A percentile compares a stretch with the other conserved stretches of the same genome.
phyloP scores from a whole-genome alignment of 2,888 invertebrate genomes.

The Anthophora plumipes region DNA sequence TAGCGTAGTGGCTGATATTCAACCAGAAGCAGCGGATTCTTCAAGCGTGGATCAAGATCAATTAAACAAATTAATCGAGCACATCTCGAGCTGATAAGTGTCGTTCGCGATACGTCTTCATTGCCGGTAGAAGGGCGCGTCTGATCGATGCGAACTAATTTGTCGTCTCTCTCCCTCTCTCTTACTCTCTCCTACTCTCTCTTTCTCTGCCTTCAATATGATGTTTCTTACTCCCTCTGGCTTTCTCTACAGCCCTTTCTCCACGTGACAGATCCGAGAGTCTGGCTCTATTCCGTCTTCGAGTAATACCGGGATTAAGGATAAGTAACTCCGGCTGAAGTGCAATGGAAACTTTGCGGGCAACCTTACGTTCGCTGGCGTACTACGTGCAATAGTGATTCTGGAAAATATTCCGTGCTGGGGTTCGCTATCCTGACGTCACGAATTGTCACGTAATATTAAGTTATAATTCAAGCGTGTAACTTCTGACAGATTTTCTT shows the following conservation, averaged over 20 bases:
- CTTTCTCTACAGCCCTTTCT: constrained; percentile 2
- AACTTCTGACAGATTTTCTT: no score
- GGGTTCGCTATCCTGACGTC: no score
- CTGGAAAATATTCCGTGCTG: constrained; percentile 28
- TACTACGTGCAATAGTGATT: background rate
- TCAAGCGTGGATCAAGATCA: constrained; percentile 40
- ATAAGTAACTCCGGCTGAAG: constrained; percentile 65
- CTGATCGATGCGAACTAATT: constrained; percentile 73
- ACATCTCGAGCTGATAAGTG: constrained; percentile 60
- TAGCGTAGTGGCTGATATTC: constrained; percentile 7
- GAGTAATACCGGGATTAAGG: constrained; percentile 71
- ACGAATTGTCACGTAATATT: no score
- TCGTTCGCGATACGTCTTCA: constrained; percentile 61
- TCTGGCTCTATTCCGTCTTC: constrained; percentile 68
- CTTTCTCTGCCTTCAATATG: constrained; percentile 23
- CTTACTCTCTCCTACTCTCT: background rate
- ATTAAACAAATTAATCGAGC: constrained; percentile 65
- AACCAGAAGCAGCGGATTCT: constrained; percentile 11
- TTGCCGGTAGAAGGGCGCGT: constrained; percentile 46
- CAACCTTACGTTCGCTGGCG: constrained; percentile 49
- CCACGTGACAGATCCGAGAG: constrained; percentile 66
- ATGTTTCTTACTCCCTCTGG: background rate
- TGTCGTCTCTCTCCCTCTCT: constrained; percentile 56
- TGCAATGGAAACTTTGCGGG: constrained; percentile 63
- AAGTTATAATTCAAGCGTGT: no score